Evolutionary conservation across 2,888 invertebrate species (phyloP).

Genomic region (Temnothorax rugatulus): DNA sequence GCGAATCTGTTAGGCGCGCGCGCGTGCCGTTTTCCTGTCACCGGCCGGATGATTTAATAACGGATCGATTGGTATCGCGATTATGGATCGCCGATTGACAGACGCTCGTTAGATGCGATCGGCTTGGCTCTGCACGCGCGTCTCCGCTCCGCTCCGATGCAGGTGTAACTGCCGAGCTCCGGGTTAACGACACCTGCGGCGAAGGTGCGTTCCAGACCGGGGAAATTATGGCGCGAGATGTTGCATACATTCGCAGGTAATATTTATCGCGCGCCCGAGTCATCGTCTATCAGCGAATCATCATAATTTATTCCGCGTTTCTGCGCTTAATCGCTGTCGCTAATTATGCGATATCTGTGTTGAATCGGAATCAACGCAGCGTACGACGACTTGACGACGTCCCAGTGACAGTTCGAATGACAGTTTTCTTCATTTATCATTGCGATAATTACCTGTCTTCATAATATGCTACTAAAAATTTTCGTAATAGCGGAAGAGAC

Average conservation of each 20-base stretch:
- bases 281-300: slow-evolving; percentile 61
- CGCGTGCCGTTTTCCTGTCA: slow-evolving; percentile 67
- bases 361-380: neutral
- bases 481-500: neutral
- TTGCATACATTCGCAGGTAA: slow-evolving; percentile 54
- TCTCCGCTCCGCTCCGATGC: slow-evolving; percentile 37
- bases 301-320: slow-evolving; percentile 65
- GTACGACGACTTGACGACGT: neutral
- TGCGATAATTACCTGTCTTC: neutral
- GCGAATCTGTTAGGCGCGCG: slow-evolving; percentile 74
- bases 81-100: slow-evolving; percentile 60
- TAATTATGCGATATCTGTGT: slow-evolving; percentile 55
- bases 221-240: slow-evolving; percentile 71
- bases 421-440: neutral
- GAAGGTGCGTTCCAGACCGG: slow-evolving; percentile 55
- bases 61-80: slow-evolving; percentile 76
- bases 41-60: slow-evolving; percentile 77
- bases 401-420: neutral
- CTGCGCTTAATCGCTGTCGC: neutral
- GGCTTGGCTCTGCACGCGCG: slow-evolving; percentile 23
- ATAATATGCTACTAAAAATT: neutral
- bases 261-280: slow-evolving; percentile 67
- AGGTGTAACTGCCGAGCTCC: slow-evolving; percentile 53
- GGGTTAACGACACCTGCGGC: slow-evolving; percentile 72
- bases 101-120: slow-evolving; percentile 54